Evolutionary conservation across 2,888 invertebrate species (phyloP).

Genomic region (Tiliacea citrago): DNA sequence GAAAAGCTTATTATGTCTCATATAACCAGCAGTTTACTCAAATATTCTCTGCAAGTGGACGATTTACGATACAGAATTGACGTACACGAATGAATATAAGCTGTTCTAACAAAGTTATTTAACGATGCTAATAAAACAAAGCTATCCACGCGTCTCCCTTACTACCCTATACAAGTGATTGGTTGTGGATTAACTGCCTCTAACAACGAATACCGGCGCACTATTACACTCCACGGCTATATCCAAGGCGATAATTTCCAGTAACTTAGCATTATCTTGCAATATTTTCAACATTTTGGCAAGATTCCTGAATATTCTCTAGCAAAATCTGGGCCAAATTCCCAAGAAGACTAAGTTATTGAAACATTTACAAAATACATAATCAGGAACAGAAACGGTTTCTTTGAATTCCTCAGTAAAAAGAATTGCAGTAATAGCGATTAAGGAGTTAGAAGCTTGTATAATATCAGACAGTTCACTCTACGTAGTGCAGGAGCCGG

Average conservation of each 20-base stretch:
- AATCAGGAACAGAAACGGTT: slow-evolving; percentile 53
- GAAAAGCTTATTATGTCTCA: too few relatives aligned
- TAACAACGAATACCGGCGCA: slow-evolving; percentile 22
- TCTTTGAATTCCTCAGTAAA: slow-evolving; percentile 45
- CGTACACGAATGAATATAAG: slow-evolving; percentile 21
- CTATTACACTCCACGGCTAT: slow-evolving; percentile 28
- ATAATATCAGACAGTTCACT: slow-evolving; percentile 57
- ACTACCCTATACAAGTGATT: slow-evolving; percentile 54
- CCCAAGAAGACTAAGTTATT: slow-evolving; percentile 47
- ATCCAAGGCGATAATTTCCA: slow-evolving; percentile 42
- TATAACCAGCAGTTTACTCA: slow-evolving; percentile 19
- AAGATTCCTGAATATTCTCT: slow-evolving; percentile 53
- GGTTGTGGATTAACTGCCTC: slow-evolving; percentile 42
- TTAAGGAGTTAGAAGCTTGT: slow-evolving; percentile 60
- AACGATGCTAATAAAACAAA: slow-evolving; percentile 48
- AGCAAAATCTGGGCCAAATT: slow-evolving; percentile 39
- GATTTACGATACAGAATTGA: slow-evolving; percentile 21
- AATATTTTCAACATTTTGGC: slow-evolving; percentile 57
- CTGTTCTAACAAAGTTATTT: slow-evolving; percentile 46
- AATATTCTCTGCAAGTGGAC: slow-evolving; percentile 34
- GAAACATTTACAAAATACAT: slow-evolving; percentile 52
- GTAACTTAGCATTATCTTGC: slow-evolving; percentile 52
- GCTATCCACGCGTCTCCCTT: slow-evolving; percentile 16
- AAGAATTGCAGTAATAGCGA: slow-evolving; percentile 48
- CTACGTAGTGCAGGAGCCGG: slow-evolving; percentile 31